Evolutionary conservation across 2,888 invertebrate species (phyloP).

Genomic region (Copidosoma aretas): DNA sequence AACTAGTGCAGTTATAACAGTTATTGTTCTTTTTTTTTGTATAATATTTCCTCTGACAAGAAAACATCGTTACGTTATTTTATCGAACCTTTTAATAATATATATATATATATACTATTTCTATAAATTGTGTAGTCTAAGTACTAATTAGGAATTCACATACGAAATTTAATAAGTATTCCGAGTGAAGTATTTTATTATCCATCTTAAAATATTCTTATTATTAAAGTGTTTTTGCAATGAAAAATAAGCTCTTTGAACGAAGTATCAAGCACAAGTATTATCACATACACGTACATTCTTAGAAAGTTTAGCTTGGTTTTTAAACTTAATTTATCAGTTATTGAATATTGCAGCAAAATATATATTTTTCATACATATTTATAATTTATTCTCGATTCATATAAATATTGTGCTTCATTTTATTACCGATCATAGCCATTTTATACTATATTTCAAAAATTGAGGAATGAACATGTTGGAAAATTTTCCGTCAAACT

Average conservation of each 20-base stretch:
- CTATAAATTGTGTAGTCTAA: slow-evolving; percentile 7
- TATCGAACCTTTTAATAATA: slow-evolving; percentile 34
- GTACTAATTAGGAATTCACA: not conserved
- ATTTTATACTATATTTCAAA: too few relatives aligned
- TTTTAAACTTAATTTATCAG: too few relatives aligned
- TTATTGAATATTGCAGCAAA: too few relatives aligned
- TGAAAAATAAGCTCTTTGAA: slow-evolving; percentile 38
- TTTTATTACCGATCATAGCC: too few relatives aligned
- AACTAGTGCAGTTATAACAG: slow-evolving; percentile 38
- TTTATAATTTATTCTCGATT: too few relatives aligned
- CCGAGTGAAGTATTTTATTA: slow-evolving; percentile 29
- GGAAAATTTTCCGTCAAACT: too few relatives aligned
- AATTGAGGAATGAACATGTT: too few relatives aligned
- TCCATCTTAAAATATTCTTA: slow-evolving; percentile 15
- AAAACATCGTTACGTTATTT: slow-evolving; percentile 26
- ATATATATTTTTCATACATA: too few relatives aligned
- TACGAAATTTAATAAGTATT: slow-evolving; percentile 16
- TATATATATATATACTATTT: slow-evolving; percentile 14
- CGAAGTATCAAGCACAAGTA: not conserved
- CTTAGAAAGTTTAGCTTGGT: too few relatives aligned
- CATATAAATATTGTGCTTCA: too few relatives aligned
- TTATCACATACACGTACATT: too few relatives aligned
- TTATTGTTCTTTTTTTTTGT: slow-evolving; percentile 29
- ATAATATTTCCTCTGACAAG: slow-evolving; percentile 10
- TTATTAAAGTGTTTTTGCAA: slow-evolving; percentile 30